Evolutionary conservation across 2,113 vertebrate genomes (phyloP), one percentile per base, ranked within the genome.

Genomic region (Vanacampus margaritifer): DNA sequence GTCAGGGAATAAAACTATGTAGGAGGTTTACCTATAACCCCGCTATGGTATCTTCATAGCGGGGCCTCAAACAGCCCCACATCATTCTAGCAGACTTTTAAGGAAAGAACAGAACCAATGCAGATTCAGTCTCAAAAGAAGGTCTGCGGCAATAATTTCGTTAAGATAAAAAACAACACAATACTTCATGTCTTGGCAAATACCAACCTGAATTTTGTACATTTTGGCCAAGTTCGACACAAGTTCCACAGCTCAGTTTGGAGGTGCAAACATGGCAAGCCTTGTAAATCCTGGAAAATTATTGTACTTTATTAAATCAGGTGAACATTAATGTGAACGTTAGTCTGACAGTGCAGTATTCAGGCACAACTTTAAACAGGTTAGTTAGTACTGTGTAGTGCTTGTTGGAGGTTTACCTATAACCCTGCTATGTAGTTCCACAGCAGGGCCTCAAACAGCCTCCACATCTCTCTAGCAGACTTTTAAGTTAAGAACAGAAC

Each of bases 61-160:
- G 67, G 84, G 88, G 90, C 91, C 92, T 92, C 90, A 94, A 93
- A 94, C 91, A 63, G 13, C 87, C 88, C 57, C 93, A 67, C 3
- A 0, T 70, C 10, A 83, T 51, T 94, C 67, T 92, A 48, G 91
- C 92, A 93, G 48, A n/a, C 48, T 23, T 21, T 32, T 32, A n/a
- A 10, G 8, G 48, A n/a, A 51, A 51, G 48, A 9, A 51, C 48
- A 10, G 45, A 51, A 9, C 48, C 2, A 51, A 9, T 23, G 21
- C 21, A n/a, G 9, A 21, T 8, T 23, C 21, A 10, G 8, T 51
- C 21, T 51, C 21, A 9, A 21, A n/a, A 1, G 21, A 23, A 51
- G 48, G 21, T 23, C 21, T 51, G 48, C 48, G 9, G 1, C 39
- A 41, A 41, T 41, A 1, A 41, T 39, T 5, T 7, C 4, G 10